Conservation (phyloP, 2,797 vertebrate species). For the Cygnus olor region DNA sequence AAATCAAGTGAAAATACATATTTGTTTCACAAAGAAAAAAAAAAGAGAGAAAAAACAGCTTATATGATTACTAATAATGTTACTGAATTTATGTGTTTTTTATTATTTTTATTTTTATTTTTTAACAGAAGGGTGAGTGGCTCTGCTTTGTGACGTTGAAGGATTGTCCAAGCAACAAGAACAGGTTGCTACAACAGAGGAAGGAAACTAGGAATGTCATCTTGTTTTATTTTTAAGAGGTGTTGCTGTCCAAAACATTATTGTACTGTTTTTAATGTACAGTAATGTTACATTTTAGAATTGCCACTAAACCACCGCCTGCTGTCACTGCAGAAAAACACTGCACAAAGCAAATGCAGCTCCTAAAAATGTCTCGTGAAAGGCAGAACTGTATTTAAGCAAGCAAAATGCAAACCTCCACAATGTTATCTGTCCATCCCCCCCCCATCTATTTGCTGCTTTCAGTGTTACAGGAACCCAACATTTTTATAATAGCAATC, state of each 20-base stretch:
- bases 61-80: neutral
- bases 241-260: neutral
- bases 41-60: fast-evolving
- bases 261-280: slow-evolving; percentile 9
- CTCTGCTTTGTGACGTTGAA: neutral
- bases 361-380: slow-evolving; percentile 14
- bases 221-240: neutral
- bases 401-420: neutral
- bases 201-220: neutral
- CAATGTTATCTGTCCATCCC: neutral
- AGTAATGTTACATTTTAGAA: slow-evolving; percentile 33
- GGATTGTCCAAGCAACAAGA: neutral
- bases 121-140: neutral
- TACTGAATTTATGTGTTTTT: neutral
- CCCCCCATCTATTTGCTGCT: neutral
- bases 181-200: neutral
- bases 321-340: slow-evolving; percentile 33
- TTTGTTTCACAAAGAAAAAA: neutral
- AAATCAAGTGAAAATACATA: neutral
- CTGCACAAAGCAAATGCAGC: neutral
- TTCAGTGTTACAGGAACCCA: slow-evolving; percentile 24
- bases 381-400: neutral
- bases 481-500: neutral
- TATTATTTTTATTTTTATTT: neutral
- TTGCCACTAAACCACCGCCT: slow-evolving; percentile 1